Base-by-base conservation (phyloP, 2,797 vertebrate genomes). In the Gambusia yucatana region DNA sequence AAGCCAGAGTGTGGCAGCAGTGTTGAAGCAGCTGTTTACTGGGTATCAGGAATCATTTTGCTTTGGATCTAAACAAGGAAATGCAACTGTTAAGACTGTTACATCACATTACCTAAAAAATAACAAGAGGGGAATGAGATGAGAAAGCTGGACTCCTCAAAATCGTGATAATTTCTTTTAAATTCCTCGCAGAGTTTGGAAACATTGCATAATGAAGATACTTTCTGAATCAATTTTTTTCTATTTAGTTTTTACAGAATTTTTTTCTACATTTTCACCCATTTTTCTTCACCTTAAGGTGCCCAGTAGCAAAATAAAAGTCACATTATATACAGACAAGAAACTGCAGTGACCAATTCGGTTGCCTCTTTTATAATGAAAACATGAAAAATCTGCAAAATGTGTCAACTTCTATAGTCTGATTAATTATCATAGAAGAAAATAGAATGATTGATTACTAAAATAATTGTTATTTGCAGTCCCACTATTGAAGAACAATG, bases 101-200 rank as follows among this genome's bases (percentile, higher is more conserved):
- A 72, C 73, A 86, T 46, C 74, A 86, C 86, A 89, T 93, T 89
- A 89, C 84, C 79, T 83, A 39, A 83, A 71, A 85, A 84, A 92
- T 90, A 90, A 91, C 83, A 89, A 80, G 76, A 74, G 82, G 85
- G 81, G 72, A 87, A 78, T 76, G 75, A 79, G 22, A 57, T 39
- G 74, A 75, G 81, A 78, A 67, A 41, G 20, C 36, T 39, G 36
- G 9, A 67, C 17, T 67, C 22, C 17, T 67, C 33, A 41, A 63
- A 33, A 36, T 8, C 0, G 17, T 20, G 33, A 39, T 65, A 1
- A 20, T 20, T 65, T 65, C 22, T 39, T 39, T 65, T 4, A 8
- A 65, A 65, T 39, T 65, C 14, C 33, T 22, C 7, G 1, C 17
- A 39, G 33, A 22, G 65, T 41, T 69, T 25, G 22, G 22, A 69